Evolutionary conservation across 2,888 invertebrate species (phyloP).

Genomic region (Eilema caniola): DNA sequence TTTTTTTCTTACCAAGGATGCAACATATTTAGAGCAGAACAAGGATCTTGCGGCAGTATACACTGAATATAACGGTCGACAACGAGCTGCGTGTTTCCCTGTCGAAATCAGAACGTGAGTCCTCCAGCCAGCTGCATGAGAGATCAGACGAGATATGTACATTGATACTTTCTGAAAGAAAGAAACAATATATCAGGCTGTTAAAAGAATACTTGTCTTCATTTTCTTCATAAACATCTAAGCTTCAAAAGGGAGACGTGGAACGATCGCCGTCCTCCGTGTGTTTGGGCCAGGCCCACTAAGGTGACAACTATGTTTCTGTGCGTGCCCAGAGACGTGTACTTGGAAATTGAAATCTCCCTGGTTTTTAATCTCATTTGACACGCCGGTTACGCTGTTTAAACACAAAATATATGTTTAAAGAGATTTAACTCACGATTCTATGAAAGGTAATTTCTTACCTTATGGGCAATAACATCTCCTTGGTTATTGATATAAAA

Average conservation of each 20-base stretch:
- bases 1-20: slow-evolving; percentile 86
- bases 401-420: neutral
- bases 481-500: slow-evolving; percentile 92
- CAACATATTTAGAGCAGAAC: slow-evolving; percentile 88
- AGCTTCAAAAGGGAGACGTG: no score
- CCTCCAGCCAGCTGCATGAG: slow-evolving; percentile 90
- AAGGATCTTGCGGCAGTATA: slow-evolving; percentile 89
- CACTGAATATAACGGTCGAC: slow-evolving; percentile 91
- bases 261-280: no score
- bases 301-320: no score
- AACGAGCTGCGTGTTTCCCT: slow-evolving; percentile 89
- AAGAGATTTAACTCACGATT: neutral
- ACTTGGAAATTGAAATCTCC: no score
- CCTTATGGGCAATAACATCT: slow-evolving; percentile 90
- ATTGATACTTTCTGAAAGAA: slow-evolving; percentile 85
- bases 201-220: neutral
- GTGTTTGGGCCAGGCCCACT: no score
- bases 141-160: slow-evolving; percentile 87
- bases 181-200: neutral
- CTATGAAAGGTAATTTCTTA: slow-evolving; percentile 50
- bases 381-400: no score
- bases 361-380: no score
- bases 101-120: slow-evolving; percentile 89
- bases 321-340: no score
- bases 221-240: neutral